These are phyloP conservation scores for Myathropa florea DNA, from an alignment of 2,888 invertebrate genomes.

Conservation along the genomic window DNA sequence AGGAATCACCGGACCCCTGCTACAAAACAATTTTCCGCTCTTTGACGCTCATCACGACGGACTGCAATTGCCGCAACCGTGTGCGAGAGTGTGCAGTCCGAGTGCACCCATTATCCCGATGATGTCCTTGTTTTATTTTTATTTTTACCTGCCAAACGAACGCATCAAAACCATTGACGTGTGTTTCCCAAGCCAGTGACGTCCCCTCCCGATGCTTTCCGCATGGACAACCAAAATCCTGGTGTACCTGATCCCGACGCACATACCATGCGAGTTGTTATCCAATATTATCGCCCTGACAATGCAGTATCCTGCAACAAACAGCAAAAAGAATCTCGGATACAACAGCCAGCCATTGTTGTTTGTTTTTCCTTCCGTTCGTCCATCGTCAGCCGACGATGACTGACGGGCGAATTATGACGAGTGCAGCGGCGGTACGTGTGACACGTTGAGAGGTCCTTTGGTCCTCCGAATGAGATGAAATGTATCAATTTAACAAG, in stretches of 20 bases:
- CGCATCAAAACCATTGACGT: conserved; percentile 4
- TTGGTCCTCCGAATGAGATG: conserved; percentile 21
- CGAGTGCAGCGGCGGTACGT: conserved; percentile 11
- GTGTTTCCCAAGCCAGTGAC: conserved; percentile 6
- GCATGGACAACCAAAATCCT: conserved; percentile 69
- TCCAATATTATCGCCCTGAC: conserved; percentile 44
- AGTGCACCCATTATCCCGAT: conserved; percentile 38
- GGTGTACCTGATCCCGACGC: conserved; percentile 67
- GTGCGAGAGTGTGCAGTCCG: background rate
- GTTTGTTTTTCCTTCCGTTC: conserved; percentile 23
- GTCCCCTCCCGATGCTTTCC: conserved; percentile 33
- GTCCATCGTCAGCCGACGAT: conserved; percentile 13
- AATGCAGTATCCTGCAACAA: conserved; percentile 14
- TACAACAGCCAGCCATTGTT: conserved; percentile 24
- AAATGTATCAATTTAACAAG: conserved; percentile 71
- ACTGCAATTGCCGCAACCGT: conserved; percentile 13
- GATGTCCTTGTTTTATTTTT: conserved; percentile 27
- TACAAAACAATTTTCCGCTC: conserved; percentile 59
- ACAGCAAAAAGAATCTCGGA: background rate
- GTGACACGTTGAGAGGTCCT: conserved; percentile 22
- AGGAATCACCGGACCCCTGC: conserved; percentile 40
- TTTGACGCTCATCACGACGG: conserved; percentile 55
- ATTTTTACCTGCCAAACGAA: conserved; percentile 16
- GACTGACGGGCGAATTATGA: conserved; percentile 49
- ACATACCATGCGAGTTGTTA: conserved; percentile 24